Conservation (phyloP, 1,140 invertebrate species). For the Orussus abietinus region DNA sequence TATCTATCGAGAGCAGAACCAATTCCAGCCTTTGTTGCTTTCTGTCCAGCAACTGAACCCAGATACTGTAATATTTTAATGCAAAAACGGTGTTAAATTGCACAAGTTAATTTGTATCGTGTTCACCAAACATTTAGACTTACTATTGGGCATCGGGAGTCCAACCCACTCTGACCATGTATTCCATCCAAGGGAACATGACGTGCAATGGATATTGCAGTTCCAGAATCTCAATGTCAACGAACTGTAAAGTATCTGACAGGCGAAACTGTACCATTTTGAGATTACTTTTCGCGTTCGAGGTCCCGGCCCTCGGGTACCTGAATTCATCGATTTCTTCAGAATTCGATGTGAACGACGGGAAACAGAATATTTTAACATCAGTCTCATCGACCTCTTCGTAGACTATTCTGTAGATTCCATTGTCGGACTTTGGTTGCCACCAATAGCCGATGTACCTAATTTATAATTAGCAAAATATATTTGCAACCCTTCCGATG, state of each 20-base stretch:
- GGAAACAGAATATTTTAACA: constrained; percentile 87
- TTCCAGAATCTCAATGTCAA: constrained; percentile 65
- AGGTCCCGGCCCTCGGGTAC: constrained; percentile 86
- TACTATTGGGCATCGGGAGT: constrained; percentile 83
- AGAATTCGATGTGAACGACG: constrained; percentile 70
- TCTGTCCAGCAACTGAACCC: constrained; percentile 83
- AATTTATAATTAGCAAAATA: too few relatives aligned
- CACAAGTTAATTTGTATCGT: constrained; percentile 8
- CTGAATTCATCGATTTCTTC: constrained; percentile 86
- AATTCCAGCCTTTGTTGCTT: constrained; percentile 79
- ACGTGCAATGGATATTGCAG: constrained; percentile 69
- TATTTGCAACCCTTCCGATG: too few relatives aligned
- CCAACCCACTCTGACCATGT: constrained; percentile 91
- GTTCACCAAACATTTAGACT: constrained; percentile 40
- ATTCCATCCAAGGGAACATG: constrained; percentile 89
- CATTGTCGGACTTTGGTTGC: constrained; percentile 76
- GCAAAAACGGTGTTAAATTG: constrained; percentile 13
- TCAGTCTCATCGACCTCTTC: constrained; percentile 95
- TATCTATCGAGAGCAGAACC: constrained; percentile 67
- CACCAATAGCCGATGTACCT: constrained; percentile 97
- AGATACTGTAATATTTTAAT: constrained; percentile 66
- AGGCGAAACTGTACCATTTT: constrained; percentile 84
- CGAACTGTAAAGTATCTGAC: constrained; percentile 62
- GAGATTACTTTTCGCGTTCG: constrained; percentile 84
- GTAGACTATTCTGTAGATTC: constrained; percentile 84